Evolutionary conservation across 2,797 vertebrate species (phyloP), one percentile per base, ranked within the genome.

Genomic region (Epinephelus malabaricus): DNA sequence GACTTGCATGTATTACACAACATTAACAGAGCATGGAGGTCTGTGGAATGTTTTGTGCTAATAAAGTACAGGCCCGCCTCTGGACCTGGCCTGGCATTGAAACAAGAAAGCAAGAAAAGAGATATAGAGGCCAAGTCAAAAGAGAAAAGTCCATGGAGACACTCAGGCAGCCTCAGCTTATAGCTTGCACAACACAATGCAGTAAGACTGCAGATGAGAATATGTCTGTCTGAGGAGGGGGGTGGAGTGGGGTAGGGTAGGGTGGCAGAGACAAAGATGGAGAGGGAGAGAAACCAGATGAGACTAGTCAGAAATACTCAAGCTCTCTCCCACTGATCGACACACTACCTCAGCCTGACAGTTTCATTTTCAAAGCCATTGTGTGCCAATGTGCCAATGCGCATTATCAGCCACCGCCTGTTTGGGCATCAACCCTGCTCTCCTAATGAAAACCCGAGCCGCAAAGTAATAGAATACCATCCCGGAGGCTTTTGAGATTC

Each of bases 141-240:
- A 70, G 50, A 63, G 43, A 67, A 77, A 78, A 40, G 58, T 79
- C 76, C 76, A 50, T 11, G 2, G 68, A 78, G 77, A 74, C 71
- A 65, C 69, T 73, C 19, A 49, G 65, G 70, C 72, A 73, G 62
- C 68, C 66, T 73, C 61, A 65, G 76, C 73, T 80, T 72, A 79
- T 66, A 66, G 76, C 73, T 71, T 77, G 47, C 71, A 81, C 81
- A 81, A 79, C 84, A 88, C 86, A 82, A 88, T 84, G 87, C 85
- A 76, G 80, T 70, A 54, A 86, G 82, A 91, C 86, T 92, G 80
- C 89, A 92, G 87, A 90, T 88, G 82, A 86, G 87, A 82, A 82
- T 85, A 71, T 56, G 72, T 81, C 68, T 80, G 74, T 79, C 56
- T 85, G 73, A 78, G 66, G 68, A 78, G 47, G 38, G 11, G 34